Conservation (phyloP, 2,888 invertebrate species). For the Trypoxylon attenuatum region DNA sequence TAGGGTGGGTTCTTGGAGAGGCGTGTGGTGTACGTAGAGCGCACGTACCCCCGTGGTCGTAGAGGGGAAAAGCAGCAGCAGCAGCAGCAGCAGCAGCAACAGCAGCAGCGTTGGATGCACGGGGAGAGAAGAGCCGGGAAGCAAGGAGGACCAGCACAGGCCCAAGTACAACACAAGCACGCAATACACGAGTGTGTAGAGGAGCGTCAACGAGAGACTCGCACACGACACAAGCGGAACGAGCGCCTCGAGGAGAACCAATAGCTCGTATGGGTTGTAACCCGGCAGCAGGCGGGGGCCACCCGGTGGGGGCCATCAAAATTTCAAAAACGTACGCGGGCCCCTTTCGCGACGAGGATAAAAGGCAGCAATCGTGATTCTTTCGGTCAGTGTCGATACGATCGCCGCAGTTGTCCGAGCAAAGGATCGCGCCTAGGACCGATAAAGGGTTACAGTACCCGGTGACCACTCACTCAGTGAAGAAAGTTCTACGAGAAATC, state of each 20-base stretch:
- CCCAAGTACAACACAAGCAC: not conserved
- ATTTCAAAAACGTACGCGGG: conserved; percentile 75
- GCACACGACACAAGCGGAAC: conserved; percentile 44
- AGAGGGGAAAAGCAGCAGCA: not conserved
- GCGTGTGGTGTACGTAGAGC: not conserved
- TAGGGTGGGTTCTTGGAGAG: conserved; percentile 16
- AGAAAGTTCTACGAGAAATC: not conserved
- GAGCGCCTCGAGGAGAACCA: conserved; percentile 55
- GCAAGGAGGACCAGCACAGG: conserved; percentile 32
- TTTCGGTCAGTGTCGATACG: conserved; percentile 74
- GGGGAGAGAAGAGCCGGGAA: conserved; percentile 31
- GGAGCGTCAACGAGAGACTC: conserved; percentile 41
- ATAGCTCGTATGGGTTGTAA: conserved; percentile 58
- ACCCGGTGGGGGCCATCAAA: conserved; percentile 74
- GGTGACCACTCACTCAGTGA: not conserved
- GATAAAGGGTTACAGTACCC: conserved; percentile 23
- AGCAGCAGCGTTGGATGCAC: no score
- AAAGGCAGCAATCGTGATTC: conserved; percentile 74
- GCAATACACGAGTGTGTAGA: conserved; percentile 20
- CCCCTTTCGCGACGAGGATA: conserved; percentile 75
- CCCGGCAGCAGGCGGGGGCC: conserved; percentile 39
- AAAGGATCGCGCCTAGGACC: conserved; percentile 33
- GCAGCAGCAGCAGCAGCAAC: conserved; percentile 18
- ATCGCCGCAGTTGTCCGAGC: conserved; percentile 70
- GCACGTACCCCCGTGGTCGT: conserved; percentile 16